These are phyloP conservation scores for Rhabdophis nuchalis DNA, from an alignment of 2,797 vertebrate genomes.

Conservation along the genomic window DNA sequence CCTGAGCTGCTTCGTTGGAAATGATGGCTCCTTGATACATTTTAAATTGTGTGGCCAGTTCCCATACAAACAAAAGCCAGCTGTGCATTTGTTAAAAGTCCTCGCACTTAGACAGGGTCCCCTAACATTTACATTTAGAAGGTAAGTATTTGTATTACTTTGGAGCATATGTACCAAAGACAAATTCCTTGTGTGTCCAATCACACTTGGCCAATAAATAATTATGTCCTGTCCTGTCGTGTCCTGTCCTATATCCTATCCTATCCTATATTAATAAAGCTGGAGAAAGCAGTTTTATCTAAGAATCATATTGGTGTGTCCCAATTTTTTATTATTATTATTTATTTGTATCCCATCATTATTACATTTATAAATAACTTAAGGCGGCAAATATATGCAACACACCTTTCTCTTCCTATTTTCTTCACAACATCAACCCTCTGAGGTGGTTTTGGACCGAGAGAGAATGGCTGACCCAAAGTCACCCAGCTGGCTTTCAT, in stretches of 20 bases:
- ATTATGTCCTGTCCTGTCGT: too few species aligned
- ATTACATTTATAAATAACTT: not conserved
- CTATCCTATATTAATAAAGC: not conserved
- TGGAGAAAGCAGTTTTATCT: not conserved
- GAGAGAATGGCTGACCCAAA: not conserved
- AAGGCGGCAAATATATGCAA: not conserved
- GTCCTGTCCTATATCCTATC: too few species aligned
- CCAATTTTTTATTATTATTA: not conserved
- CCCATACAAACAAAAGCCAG: not conserved
- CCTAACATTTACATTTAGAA: not conserved
- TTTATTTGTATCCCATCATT: not conserved
- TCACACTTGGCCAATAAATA: too few species aligned
- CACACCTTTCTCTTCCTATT: too few species aligned
- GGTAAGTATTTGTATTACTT: too few species aligned
- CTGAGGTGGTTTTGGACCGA: not conserved
- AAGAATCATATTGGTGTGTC: not conserved
- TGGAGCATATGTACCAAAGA: too few species aligned
- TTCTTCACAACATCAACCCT: not conserved
- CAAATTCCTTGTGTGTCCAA: too few species aligned
- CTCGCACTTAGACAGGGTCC: not conserved
- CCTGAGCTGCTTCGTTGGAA: not conserved
- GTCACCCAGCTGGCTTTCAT: not conserved
- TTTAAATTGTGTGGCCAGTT: not conserved
- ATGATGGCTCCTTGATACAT: slow-evolving; percentile 13
- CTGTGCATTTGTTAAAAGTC: not conserved